phyloP scores from a whole-genome alignment of 1,140 invertebrate species.

The Drosophila cardini region DNA sequence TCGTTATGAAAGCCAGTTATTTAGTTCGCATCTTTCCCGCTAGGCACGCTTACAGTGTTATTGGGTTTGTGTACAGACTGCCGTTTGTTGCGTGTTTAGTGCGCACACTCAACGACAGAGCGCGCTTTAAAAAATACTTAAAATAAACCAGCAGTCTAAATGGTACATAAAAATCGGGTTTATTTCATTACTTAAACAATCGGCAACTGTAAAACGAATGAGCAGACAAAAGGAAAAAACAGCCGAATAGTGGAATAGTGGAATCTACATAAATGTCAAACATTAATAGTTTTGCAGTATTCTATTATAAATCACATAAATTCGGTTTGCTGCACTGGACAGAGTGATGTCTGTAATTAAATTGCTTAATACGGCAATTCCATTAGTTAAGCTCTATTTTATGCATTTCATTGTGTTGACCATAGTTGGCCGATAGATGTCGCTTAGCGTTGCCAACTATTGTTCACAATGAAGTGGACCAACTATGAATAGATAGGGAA shows the following conservation, averaged over 20 bases:
- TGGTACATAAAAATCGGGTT: constrained; percentile 6
- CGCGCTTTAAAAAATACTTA: constrained; percentile 32
- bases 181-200: constrained; percentile 29
- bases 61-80: constrained; percentile 64
- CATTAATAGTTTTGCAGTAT: neutral
- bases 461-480: neutral
- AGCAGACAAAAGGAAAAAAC: constrained; percentile 4
- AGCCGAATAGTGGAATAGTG: neutral
- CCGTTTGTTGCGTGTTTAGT: constrained; percentile 27
- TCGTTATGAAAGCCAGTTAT: constrained; percentile 22
- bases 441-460: constrained; percentile 4
- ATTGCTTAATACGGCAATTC: neutral
- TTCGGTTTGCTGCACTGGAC: constrained; percentile 2
- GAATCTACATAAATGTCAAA: neutral
- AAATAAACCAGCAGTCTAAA: constrained; percentile 37
- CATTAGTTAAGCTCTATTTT: constrained; percentile 6
- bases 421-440: constrained; percentile 4
- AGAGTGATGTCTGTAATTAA: neutral
- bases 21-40: constrained; percentile 58
- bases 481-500: neutral
- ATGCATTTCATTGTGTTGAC: neutral
- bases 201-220: constrained; percentile 16
- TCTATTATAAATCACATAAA: constrained; percentile 10
- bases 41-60: constrained; percentile 28
- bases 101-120: constrained; percentile 67